These are phyloP conservation scores for Carpatolechia fugitivella DNA, from an alignment of 2,888 invertebrate species.

Conservation along the genomic window DNA sequence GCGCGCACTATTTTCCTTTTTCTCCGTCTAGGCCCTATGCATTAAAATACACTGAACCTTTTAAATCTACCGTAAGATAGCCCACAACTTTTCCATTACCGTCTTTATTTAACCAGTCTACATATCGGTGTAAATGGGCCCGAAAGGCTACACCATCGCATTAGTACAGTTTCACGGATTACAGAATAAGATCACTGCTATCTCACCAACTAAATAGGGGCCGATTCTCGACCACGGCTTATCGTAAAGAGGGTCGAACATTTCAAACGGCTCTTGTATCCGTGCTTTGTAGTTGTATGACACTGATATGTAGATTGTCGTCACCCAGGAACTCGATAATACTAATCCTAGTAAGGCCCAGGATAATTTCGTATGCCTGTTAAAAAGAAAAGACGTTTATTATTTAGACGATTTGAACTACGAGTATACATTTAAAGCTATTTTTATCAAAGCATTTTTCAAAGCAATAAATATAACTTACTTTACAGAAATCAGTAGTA, in stretches of 20 bases:
- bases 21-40: too few species aligned
- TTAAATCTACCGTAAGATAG: too few species aligned
- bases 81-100: not conserved
- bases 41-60: too few species aligned
- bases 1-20: too few species aligned
- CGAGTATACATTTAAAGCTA: too few species aligned
- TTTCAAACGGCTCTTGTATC: constrained; percentile 89
- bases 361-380: constrained; percentile 82
- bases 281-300: constrained; percentile 86
- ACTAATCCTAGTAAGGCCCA: constrained; percentile 78
- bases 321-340: constrained; percentile 86
- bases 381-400: constrained; percentile 6
- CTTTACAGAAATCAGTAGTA: constrained; percentile 84
- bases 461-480: constrained; percentile 51
- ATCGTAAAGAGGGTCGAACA: constrained; percentile 90
- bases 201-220: constrained; percentile 87
- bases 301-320: constrained; percentile 86
- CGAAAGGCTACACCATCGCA: constrained; percentile 4
- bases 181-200: constrained; percentile 7
- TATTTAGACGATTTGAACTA: too few species aligned
- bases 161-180: not conserved
- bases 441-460: not conserved
- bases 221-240: constrained; percentile 92
- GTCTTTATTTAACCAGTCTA: not conserved
- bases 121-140: not conserved